phyloP scores from a whole-genome alignment of 2,888 invertebrate genomes.

The Rhamphomyia laevipes region DNA sequence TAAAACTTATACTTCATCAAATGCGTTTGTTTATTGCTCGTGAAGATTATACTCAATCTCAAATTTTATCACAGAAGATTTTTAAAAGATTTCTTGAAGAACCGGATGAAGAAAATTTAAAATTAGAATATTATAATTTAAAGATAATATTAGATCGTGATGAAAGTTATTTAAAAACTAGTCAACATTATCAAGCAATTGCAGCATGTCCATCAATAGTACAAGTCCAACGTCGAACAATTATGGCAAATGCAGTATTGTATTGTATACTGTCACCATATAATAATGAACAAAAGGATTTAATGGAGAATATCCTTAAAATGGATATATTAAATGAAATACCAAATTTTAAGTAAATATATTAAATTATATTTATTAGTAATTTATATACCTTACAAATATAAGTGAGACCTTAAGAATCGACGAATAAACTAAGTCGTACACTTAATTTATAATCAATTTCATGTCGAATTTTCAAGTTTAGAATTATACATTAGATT shows the following conservation, averaged over 20 bases:
- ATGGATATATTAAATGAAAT: slow-evolving; percentile 76
- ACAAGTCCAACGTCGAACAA: slow-evolving; percentile 48
- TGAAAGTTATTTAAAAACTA: slow-evolving; percentile 73
- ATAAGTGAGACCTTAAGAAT: too few relatives aligned
- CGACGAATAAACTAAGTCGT: too few relatives aligned
- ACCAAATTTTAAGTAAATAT: slow-evolving; percentile 43
- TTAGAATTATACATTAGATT: too few relatives aligned
- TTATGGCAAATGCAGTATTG: slow-evolving; percentile 71
- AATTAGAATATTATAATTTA: slow-evolving; percentile 41
- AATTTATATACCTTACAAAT: too few relatives aligned
- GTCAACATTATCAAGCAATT: slow-evolving; percentile 83
- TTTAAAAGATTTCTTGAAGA: slow-evolving; percentile 88
- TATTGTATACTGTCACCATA: slow-evolving; percentile 83
- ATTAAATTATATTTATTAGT: not conserved
- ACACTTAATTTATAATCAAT: too few relatives aligned
- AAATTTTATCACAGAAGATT: slow-evolving; percentile 93
- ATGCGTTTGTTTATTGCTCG: slow-evolving; percentile 87
- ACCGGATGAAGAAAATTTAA: slow-evolving; percentile 33
- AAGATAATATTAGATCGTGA: slow-evolving; percentile 89
- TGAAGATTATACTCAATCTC: slow-evolving; percentile 84
- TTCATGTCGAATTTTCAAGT: too few relatives aligned
- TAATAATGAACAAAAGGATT: slow-evolving; percentile 87
- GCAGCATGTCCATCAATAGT: slow-evolving; percentile 60
- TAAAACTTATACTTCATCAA: slow-evolving; percentile 86
- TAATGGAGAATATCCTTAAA: slow-evolving; percentile 71